These are phyloP conservation scores for Stenotaenia linearis DNA, from an alignment of 2,888 invertebrate species.

Conservation along the genomic window DNA sequence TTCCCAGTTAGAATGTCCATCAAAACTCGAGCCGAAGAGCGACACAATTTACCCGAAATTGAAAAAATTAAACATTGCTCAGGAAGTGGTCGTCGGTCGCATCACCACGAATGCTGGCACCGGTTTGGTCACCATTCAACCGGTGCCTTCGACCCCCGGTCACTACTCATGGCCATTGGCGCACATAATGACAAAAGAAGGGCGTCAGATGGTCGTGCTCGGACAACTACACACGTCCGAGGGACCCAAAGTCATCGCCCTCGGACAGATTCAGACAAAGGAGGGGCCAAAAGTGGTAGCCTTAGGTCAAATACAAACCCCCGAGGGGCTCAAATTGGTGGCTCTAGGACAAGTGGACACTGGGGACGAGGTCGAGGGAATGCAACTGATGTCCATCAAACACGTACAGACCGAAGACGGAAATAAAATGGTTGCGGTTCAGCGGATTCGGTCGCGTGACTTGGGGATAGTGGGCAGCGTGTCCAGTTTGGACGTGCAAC, in stretches of 20 bases:
- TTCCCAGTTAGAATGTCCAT: background rate
- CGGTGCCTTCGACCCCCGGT: slow-evolving; percentile 63
- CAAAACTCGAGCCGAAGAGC: background rate
- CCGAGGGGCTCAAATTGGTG: slow-evolving; percentile 44
- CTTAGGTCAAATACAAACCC: slow-evolving; percentile 59
- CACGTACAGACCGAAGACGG: slow-evolving; percentile 14
- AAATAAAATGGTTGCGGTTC: slow-evolving; percentile 24
- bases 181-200: slow-evolving; percentile 59
- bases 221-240: slow-evolving; percentile 40
- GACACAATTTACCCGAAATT: background rate
- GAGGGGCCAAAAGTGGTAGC: slow-evolving; percentile 62
- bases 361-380: background rate
- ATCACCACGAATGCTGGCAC: slow-evolving; percentile 28
- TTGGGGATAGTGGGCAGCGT: background rate
- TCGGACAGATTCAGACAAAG: slow-evolving; percentile 64
- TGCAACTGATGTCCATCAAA: background rate
- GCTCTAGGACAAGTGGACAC: slow-evolving; percentile 38
- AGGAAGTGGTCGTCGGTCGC: background rate
- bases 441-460: slow-evolving; percentile 3
- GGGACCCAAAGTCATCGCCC: slow-evolving; percentile 55
- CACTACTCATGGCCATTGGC: slow-evolving; percentile 65
- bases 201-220: slow-evolving; percentile 57
- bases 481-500: background rate
- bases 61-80: background rate
- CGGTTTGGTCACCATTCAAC: slow-evolving; percentile 53